Percentiles rank a stretch among this genome's conserved stretches.
Conservation (phyloP, 2,113 vertebrate genomes). For the Urocynchramus pylzowi region DNA sequence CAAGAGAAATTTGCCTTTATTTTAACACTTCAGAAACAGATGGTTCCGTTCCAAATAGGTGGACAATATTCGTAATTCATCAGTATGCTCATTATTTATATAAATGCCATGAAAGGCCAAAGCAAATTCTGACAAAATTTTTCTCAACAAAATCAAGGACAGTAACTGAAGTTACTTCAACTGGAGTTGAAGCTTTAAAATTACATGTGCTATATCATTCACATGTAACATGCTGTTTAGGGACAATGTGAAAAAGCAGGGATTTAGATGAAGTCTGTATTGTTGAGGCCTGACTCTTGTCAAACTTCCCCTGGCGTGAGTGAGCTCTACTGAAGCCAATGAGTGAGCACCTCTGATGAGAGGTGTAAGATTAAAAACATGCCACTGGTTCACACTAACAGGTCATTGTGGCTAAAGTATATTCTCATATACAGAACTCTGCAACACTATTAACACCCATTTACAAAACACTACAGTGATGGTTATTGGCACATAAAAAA, state of each 20-base stretch:
- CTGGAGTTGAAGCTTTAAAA: not conserved
- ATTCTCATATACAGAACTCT: constrained; percentile 65
- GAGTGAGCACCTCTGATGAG: not conserved
- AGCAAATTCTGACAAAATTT: not conserved
- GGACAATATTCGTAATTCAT: not conserved
- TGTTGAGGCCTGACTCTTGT: constrained; percentile 5
- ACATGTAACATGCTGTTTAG: not conserved
- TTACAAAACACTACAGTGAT: constrained; percentile 71
- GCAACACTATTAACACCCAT: constrained; percentile 63
- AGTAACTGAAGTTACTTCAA: not conserved
- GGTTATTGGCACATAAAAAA: constrained; percentile 69
- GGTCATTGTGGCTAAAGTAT: constrained; percentile 56
- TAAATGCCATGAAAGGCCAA: constrained; percentile 3
- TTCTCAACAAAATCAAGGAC: not conserved
- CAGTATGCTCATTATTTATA: not conserved
- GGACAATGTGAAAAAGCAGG: constrained; percentile 21
- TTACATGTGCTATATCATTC: constrained; percentile 9
- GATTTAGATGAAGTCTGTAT: constrained; percentile 3
- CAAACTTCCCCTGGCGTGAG: not conserved
- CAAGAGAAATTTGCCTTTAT: constrained; percentile 41
- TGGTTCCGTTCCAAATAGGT: constrained; percentile 3
- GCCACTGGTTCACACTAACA: constrained; percentile 44
- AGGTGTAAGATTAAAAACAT: constrained; percentile 33
- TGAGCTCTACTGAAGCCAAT: not conserved
- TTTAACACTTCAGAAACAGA: not conserved